Base-by-base conservation (phyloP, 2,113 vertebrate species). In the Pandion haliaetus region DNA sequence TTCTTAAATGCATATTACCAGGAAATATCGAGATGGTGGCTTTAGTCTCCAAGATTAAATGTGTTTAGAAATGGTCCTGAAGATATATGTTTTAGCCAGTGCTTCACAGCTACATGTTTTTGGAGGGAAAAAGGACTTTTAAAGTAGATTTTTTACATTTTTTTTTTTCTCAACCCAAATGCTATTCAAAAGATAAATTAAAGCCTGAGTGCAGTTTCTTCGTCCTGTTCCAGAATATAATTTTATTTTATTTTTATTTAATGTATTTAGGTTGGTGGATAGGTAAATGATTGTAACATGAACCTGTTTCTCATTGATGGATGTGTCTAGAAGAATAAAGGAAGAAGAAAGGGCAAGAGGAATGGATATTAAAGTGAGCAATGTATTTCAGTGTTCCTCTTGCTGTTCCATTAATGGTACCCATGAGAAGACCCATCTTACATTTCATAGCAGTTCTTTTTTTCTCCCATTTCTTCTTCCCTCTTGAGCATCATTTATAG, bases 211-310 rank as follows among this genome's bases (percentile, higher is more conserved):
- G 61, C 52, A 86, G 47, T 85, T 95, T 76, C 78, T 94, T 91
- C 49, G 47, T 91, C n/a, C 45, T 82, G 54, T 72, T 84, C 38
- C 55, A 55, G 63, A 92, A 86, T 78, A 83, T 70, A 0, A 6
- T 86, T 95, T 95, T 96, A 44, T 76, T 92, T 79, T 83, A 72
- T 95, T 91, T 89, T 91, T 88, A 83, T 91, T 91, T 88, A 67
- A 85, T 52, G 17, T 65, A 49, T 81, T 86, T 92, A 36, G 12
- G 24, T 71, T 94, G 76, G 45, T 93, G 59, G 42, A 62, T 95
- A 81, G 79, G 76, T 90, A 96, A 88, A 95, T 91, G 55, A 74
- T 62, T 73, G 32, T 88, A 93, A 71, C 49, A 55, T 78, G 77
- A 93, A 88, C 65, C 73, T 73, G 32, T 88, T 94, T 93, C 90